Conservation (phyloP, 2,888 invertebrate genomes). For the Melipona bicolor region DNA sequence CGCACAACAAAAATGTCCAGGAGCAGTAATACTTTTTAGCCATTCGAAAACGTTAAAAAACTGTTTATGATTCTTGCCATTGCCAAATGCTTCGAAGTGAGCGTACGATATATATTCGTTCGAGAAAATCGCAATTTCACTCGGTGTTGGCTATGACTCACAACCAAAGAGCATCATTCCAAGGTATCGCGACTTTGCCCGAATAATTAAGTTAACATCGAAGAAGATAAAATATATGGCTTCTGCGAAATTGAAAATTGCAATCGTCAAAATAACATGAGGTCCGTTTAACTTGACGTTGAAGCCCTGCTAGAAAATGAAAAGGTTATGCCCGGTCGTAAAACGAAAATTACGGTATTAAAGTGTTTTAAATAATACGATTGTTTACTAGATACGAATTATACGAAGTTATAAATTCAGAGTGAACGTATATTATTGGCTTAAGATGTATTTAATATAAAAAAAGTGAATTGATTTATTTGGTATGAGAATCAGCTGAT, state of each 20-base stretch:
- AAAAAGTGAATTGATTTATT: conserved; percentile 34
- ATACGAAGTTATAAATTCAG: conserved; percentile 4
- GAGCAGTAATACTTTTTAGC: conserved; percentile 39
- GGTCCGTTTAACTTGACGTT: conserved; percentile 12
- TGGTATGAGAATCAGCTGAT: conserved; percentile 57
- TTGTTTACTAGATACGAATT: conserved; percentile 8
- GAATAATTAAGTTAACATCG: conserved; percentile 46
- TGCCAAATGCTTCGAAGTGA: conserved; percentile 31
- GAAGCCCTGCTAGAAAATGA: conserved; percentile 6
- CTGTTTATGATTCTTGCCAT: conserved; percentile 12
- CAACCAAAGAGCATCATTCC: conserved; percentile 39
- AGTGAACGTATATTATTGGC: conserved; percentile 3
- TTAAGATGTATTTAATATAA: conserved; percentile 30
- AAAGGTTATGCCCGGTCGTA: conserved; percentile 58
- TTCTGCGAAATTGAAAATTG: conserved; percentile 14
- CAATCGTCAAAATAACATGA: conserved; percentile 5
- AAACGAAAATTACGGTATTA: conserved; percentile 37
- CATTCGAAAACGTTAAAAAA: conserved; percentile 12
- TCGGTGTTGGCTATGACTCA: conserved; percentile 49
- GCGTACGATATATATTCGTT: conserved; percentile 1
- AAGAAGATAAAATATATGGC: not conserved
- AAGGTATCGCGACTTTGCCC: conserved; percentile 25
- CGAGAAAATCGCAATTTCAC: conserved; percentile 34
- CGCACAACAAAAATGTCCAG: conserved; percentile 51
- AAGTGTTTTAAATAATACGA: conserved; percentile 32